A percentile compares a stretch with the other conserved stretches of the same genome.
Evolutionary conservation across 2,113 vertebrate genomes (phyloP).

Genomic region (Ursus arctos): DNA sequence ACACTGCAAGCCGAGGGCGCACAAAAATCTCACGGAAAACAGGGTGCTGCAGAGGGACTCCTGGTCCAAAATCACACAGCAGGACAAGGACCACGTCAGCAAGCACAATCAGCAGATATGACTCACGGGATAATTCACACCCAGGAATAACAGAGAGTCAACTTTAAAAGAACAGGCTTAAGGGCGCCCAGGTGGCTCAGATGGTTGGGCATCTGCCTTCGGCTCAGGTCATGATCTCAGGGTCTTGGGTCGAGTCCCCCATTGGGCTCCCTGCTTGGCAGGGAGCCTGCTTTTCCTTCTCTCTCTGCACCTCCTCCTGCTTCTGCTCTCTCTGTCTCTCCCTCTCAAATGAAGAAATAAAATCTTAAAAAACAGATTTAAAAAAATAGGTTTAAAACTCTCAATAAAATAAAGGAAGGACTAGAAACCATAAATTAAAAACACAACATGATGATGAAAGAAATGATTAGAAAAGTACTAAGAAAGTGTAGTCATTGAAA

Average conservation of each 20-base stretch:
- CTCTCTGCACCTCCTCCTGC: no score
- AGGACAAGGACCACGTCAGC: not conserved
- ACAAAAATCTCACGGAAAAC: not conserved
- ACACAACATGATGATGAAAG: not conserved
- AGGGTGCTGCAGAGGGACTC: not conserved
- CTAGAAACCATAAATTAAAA: not conserved
- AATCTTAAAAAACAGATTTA: not conserved
- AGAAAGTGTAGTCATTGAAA: not conserved
- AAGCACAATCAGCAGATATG: not conserved
- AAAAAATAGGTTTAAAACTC: not conserved
- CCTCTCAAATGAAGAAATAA: no score
- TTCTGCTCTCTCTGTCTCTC: no score
- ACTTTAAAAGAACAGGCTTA: not conserved
- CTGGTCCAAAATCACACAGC: not conserved
- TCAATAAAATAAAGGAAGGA: not conserved
- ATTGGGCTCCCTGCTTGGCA: no score
- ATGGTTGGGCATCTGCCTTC: no score
- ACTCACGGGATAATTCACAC: not conserved
- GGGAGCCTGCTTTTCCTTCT: no score
- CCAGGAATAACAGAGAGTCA: no score
- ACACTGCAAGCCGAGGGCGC: no score
- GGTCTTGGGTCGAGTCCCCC: no score
- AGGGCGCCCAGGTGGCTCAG: not conserved
- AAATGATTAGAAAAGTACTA: not conserved
- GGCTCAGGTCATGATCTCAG: no score